A percentile compares a stretch with the other conserved stretches of the same genome.
These are phyloP conservation scores for Pharmacophagus antenor DNA, from an alignment of 2,888 invertebrate genomes.

Conservation along the genomic window DNA sequence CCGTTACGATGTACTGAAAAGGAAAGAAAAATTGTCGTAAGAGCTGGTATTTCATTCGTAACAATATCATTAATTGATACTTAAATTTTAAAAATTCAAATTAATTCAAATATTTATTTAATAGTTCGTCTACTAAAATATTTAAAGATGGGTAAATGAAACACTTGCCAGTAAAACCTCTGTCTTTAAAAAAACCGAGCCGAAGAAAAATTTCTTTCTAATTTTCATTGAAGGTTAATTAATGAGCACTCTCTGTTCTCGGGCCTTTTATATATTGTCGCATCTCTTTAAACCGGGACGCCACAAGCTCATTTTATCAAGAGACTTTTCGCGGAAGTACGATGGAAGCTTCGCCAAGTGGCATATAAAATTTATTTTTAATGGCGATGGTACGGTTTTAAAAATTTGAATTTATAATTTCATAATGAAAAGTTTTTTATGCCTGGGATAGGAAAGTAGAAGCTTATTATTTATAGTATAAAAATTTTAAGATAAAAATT, in stretches of 20 bases:
- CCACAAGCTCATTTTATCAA: not conserved
- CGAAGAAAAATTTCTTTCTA: constrained; percentile 14
- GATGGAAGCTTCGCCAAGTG: not conserved
- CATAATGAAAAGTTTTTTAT: too few relatives aligned
- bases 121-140: not conserved
- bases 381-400: not conserved
- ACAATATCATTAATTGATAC: too few relatives aligned
- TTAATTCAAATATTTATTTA: not conserved
- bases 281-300: constrained; percentile 1
- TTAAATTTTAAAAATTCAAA: too few relatives aligned
- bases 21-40: too few relatives aligned
- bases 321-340: not conserved
- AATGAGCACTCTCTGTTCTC: constrained; percentile 10
- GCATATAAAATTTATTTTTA: too few relatives aligned
- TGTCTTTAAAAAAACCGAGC: not conserved
- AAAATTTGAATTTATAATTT: not conserved
- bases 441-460: too few relatives aligned
- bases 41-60: too few relatives aligned
- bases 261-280: not conserved
- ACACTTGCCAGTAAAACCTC: not conserved
- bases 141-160: not conserved
- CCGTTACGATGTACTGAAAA: too few relatives aligned
- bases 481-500: too few relatives aligned
- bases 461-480: too few relatives aligned
- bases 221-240: constrained; percentile 20